Percentiles rank a stretch among this genome's conserved stretches.
Evolutionary conservation across 2,113 vertebrate species (phyloP).

Genomic region (Chinchilla lanigera): DNA sequence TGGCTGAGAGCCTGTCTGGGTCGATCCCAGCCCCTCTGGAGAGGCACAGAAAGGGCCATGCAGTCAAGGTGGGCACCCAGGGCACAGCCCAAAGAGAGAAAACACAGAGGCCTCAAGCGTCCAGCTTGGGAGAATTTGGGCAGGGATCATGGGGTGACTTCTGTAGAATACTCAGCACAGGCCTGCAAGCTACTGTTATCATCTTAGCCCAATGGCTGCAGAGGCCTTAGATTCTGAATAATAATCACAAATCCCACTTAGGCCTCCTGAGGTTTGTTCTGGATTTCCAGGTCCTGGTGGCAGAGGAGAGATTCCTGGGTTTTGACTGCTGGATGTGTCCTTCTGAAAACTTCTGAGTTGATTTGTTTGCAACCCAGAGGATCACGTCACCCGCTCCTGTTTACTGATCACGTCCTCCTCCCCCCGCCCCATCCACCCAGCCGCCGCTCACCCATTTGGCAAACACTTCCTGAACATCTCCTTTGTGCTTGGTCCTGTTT

Average conservation of each 20-base stretch:
- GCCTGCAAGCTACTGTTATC: not conserved
- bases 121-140: not conserved
- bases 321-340: not conserved
- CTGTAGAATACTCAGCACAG: not conserved
- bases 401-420: not conserved
- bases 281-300: not conserved
- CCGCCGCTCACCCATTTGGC: not conserved
- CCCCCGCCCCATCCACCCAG: not conserved
- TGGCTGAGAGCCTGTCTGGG: not conserved
- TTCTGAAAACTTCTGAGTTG: not conserved
- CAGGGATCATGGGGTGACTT: not conserved
- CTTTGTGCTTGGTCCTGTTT: not conserved
- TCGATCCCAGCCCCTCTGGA: not conserved
- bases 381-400: not conserved
- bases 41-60: not conserved
- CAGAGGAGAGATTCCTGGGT: not conserved
- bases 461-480: not conserved
- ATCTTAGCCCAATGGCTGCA: not conserved
- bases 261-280: not conserved
- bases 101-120: not conserved
- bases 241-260: not conserved
- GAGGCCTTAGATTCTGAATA: not conserved
- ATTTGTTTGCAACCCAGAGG: not conserved
- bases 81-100: not conserved
- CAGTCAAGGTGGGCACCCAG: not conserved